Evolutionary conservation across 35 echinoderm and acorn worm genomes (phyloP).

Genomic region (Eucidaris tribuloides): DNA sequence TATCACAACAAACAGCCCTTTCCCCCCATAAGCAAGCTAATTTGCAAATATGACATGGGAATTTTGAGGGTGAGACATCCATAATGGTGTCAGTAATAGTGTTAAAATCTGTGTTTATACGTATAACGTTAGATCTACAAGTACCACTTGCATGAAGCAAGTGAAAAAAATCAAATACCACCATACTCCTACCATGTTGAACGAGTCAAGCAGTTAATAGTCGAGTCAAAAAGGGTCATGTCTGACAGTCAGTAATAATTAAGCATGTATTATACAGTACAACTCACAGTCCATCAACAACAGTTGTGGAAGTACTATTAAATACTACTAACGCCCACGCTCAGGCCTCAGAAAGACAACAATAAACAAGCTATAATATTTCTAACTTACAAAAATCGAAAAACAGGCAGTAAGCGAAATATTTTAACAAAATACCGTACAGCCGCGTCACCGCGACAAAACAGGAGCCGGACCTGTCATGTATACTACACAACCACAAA

Average conservation of each 20-base stretch:
- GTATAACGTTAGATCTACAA: too few relatives aligned
- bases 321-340: too few relatives aligned
- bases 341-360: neutral
- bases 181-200: neutral
- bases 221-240: neutral
- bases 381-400: neutral
- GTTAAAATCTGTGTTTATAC: too few relatives aligned
- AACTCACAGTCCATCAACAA: neutral
- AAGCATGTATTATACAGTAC: neutral
- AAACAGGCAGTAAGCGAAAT: neutral
- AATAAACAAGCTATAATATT: neutral
- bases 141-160: too few relatives aligned
- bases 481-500: neutral
- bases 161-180: neutral
- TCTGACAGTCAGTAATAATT: neutral
- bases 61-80: neutral
- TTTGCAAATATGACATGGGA: neutral
- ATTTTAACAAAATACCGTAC: neutral
- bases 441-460: neutral
- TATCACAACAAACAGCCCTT: conserved; percentile 22
- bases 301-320: too few relatives aligned
- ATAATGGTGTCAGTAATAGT: too few relatives aligned
- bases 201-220: neutral
- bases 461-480: neutral
- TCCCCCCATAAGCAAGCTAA: conserved; percentile 28